Evolutionary conservation across 2,797 vertebrate species (phyloP), one percentile per base, ranked within the genome.

Genomic region (Acanthis flammea): DNA sequence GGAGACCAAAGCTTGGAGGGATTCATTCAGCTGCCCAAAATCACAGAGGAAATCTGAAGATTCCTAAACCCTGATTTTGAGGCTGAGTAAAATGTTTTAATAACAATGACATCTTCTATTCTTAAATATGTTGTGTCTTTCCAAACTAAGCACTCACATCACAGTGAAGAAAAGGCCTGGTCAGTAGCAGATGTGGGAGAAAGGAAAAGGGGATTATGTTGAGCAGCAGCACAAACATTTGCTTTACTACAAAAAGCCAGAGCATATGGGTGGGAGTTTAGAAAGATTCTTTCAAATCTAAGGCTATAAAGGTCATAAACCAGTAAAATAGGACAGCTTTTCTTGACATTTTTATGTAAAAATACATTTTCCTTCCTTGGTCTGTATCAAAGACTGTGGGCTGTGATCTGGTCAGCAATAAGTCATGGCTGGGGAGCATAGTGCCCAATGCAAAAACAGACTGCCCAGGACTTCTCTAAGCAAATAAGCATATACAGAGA

Each of bases 171-270:
- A 79, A 85, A 92, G 25, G 68, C 17, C 65, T 86, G 84, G 90
- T 65, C 81, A 86, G 78, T 65, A 93, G 93, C 88, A 93, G 92
- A 91, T 86, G 84, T 83, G 75, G 57, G 31, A 95, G 86, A 94
- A 95, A 93, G 88, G 92, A 95, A 95, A 87, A 88, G 33, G 93
- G 68, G 88, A 95, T 95, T 95, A 89, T 27, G 24, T 30, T 87
- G 74, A 93, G 71, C 45, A 94, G 95, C 73, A 95, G 50, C 79
- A 84, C 88, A 95, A 96, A 95, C 79, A 95, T 96, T 94, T 94
- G 76, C 76, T 94, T 96, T 94, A 91, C 91, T 92, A 41, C 76
- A 67, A 67, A 67, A 79, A 79, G 19, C 44, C 68, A 50, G 93
- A 94, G 85, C 93, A 95, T 81, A 92, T 90, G 94, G 79, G 37